Base-by-base conservation (phyloP, 1,140 invertebrate genomes). In the Pseudomyrmex cubaensis region DNA sequence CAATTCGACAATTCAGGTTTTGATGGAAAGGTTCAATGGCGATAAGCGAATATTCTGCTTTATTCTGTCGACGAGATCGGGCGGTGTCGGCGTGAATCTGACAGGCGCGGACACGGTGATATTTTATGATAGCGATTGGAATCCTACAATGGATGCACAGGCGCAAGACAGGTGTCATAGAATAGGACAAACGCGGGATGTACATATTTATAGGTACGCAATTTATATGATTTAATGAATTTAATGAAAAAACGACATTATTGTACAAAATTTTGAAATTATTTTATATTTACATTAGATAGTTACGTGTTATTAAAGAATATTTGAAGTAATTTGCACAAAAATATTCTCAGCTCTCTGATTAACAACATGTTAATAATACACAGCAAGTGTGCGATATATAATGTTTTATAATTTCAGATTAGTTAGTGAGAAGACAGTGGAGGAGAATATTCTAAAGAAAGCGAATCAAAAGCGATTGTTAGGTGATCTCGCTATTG, bases 81-180 rank as follows among this genome's bases (percentile, higher is more conserved):
- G 99, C 91, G 99, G 99, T 88, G 97, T 99, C 66, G 99, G 99
- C 78, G 97, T 99, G 15, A 99, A 99, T 96, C 95, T 99, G 73
- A 99, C 99, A 10, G 99, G 99, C 72, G 99, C 99, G 48, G 99
- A 99, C 95, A 99, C 99, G 87, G 99, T 99, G 61, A 98, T 99
- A 92, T 99, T 99, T 95, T 99, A 99, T 94, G 99, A 99, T 95
- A 99, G 98, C 85, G 99, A 99, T 95, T 99, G 99, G 99, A 99
- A 99, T 96, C 99, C 99, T 61, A 99, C 99, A 0, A 99, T 99
- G 99, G 99, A 99, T 96, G 99, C 99, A 62, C 99, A 99, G 94
- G 99, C 99, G 74, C 99, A 99, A 94, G 99, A 99, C 95, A 95
- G 99, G 87, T 99, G 99, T 95, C 99, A 99, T 95, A 96, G 99